Conservation (phyloP, 2,113 vertebrate species). For the Nicator chloris region DNA sequence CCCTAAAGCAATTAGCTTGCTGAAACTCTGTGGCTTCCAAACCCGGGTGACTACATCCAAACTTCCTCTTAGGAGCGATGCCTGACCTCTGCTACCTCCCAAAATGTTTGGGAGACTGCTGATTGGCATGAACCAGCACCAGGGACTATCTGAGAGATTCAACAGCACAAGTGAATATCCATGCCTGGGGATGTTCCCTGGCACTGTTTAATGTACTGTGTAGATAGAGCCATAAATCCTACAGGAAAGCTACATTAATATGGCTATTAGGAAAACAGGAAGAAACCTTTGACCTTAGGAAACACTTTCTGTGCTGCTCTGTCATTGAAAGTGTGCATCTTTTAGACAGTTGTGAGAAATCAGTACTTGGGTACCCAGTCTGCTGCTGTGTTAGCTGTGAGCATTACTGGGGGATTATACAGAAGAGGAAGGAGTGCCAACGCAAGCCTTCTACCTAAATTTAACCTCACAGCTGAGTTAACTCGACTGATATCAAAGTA, state of each 20-base stretch:
- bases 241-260: not conserved
- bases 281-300: not conserved
- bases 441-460: not conserved
- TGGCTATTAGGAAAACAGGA: not conserved
- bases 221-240: not conserved
- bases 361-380: not conserved
- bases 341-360: not conserved
- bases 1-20: not conserved
- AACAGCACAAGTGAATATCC: not conserved
- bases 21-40: not conserved
- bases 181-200: not conserved
- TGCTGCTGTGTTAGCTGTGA: not conserved
- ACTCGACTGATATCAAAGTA: not conserved
- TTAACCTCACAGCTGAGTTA: constrained; percentile 7
- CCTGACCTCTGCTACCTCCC: not conserved
- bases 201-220: not conserved
- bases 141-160: not conserved
- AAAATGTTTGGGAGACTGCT: not conserved
- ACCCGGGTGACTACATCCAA: not conserved
- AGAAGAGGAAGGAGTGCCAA: not conserved
- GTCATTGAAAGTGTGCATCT: not conserved
- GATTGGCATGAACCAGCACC: not conserved
- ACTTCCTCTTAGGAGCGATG: not conserved
- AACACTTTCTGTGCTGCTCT: not conserved
- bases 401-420: not conserved